Evolutionary conservation across 2,797 vertebrate genomes (phyloP).

Genomic region (Darevskia mixta): DNA sequence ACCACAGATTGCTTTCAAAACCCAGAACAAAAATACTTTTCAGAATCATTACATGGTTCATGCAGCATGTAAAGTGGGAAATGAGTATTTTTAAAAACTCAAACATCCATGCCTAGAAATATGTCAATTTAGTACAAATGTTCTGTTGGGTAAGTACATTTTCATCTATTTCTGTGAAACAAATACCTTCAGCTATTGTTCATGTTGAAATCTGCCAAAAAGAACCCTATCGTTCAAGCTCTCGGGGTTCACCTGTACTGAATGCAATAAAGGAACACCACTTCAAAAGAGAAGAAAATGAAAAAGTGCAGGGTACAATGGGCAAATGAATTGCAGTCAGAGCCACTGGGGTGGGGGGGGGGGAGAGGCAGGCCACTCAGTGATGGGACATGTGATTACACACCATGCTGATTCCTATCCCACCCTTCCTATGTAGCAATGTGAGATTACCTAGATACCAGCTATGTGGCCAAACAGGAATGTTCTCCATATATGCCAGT

Average conservation of each 20-base stretch:
- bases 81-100: neutral
- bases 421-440: too few species aligned
- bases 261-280: neutral
- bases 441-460: too few species aligned
- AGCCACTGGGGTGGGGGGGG: too few species aligned
- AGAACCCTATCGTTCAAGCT: neutral
- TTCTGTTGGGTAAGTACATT: neutral
- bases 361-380: too few species aligned
- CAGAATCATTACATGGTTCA: neutral
- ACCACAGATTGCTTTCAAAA: neutral
- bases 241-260: too few species aligned
- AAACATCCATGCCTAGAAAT: neutral
- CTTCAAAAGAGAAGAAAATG: neutral
- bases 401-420: too few species aligned
- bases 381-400: too few species aligned
- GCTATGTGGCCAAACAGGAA: too few species aligned
- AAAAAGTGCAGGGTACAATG: too few species aligned
- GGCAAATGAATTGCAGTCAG: too few species aligned
- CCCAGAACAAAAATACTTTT: neutral
- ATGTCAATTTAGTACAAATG: neutral
- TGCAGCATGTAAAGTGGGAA: neutral
- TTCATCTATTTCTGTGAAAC: neutral
- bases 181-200: neutral
- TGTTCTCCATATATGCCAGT: too few species aligned
- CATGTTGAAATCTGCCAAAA: neutral